Evolutionary conservation across 2,113 vertebrate species (phyloP), one percentile per base, ranked within the genome.

Genomic region (Fregata magnificens): DNA sequence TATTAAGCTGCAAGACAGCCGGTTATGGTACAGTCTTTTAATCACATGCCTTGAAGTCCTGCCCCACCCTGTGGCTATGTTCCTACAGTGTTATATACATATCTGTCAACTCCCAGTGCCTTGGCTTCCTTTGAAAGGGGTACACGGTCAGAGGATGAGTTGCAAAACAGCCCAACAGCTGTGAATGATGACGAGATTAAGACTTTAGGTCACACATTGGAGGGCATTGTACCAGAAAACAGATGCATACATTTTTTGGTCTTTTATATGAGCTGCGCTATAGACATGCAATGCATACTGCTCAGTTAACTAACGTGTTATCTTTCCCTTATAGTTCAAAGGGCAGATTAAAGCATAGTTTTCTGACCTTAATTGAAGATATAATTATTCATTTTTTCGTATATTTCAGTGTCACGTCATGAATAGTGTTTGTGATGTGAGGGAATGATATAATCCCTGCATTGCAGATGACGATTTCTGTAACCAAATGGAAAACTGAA

Each of bases 31-130:
- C 6, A 45, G 17, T 77, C 16, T 53, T 90, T 58, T 53, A 53
- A 61, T 34, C 19, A 44, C 8, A 34, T 17, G 1, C 0, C 7
- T 13, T 42, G n/a, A 55, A 42, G 13, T 7, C 21, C 36, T 56
- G 5, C 5, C 8, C 2, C 45, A 28, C 2, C 3, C 21, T 3
- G 3, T 45, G 6, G 18, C 22, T 70, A 4, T 36, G 4, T 55
- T 69, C 12, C 31, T 49, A 34, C 2, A 16, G 13, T 21, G 7
- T 58, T 59, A 10, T n/a, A 9, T 24, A 19, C 29, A 3, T 79
- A 5, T n/a, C 13, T 28, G 11, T 53, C 38, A 73, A 5, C 7
- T 47, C 3, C 29, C 14, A 73, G 25, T 17, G 9, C 6, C 19
- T 56, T 53, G 9, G 6, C 5, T 66, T 82, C 44, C 17, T 65